phyloP scores from a whole-genome alignment of 2,797 vertebrate genomes.

The Alfaro cultratus region DNA sequence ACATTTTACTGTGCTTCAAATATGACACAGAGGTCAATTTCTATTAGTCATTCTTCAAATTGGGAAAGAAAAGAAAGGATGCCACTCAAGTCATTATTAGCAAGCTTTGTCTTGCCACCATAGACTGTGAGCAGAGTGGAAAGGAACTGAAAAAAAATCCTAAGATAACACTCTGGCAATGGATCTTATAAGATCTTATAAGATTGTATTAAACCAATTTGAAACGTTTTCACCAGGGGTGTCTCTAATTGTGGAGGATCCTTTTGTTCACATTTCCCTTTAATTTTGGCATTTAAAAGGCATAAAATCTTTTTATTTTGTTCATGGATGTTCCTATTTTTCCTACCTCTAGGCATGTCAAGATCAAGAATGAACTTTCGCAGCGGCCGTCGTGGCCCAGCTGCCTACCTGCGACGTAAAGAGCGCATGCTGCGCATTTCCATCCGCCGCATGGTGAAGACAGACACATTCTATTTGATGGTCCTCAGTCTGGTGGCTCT shows the following conservation, averaged over 20 bases:
- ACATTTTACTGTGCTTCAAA: not conserved
- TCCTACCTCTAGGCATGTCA: slow-evolving; percentile 83
- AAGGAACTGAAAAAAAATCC: not conserved
- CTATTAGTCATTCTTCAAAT: not conserved
- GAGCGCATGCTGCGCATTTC: slow-evolving; percentile 96
- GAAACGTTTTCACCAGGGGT: not conserved
- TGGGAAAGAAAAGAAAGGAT: not conserved
- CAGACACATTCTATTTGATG: slow-evolving; percentile 97
- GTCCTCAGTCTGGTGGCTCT: slow-evolving; percentile 95
- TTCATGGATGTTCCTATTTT: not conserved
- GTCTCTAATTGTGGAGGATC: not conserved
- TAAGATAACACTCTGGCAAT: not conserved
- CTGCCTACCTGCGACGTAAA: slow-evolving; percentile 94
- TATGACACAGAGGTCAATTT: not conserved
- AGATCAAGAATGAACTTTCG: slow-evolving; percentile 92
- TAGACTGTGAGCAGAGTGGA: not conserved
- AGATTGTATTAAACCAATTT: not conserved
- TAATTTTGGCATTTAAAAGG: not conserved
- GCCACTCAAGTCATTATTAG: not conserved
- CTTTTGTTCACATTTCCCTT: not conserved
- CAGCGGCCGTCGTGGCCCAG: slow-evolving; percentile 89
- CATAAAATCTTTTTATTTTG: not conserved
- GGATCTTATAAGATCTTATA: too few species aligned
- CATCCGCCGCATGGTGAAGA: slow-evolving; percentile 98
- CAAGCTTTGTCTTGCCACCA: not conserved